A percentile compares a stretch with the other conserved stretches of the same genome.
phyloP scores from a whole-genome alignment of 2,113 vertebrate genomes.

The Halichoeres trimaculatus region DNA sequence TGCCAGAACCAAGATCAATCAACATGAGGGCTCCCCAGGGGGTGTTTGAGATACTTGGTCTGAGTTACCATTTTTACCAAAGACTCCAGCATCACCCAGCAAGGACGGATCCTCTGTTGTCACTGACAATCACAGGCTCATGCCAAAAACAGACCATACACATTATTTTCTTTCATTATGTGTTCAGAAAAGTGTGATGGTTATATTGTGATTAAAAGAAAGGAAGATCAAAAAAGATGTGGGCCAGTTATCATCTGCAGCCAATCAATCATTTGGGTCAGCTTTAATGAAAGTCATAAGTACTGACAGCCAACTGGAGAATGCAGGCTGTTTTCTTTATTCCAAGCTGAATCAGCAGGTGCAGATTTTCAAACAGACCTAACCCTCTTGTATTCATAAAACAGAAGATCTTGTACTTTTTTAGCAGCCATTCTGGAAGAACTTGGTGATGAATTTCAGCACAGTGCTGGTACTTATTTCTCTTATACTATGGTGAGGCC shows the following conservation, averaged over 20 bases:
- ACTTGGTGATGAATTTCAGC: not conserved
- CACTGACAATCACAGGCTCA: not conserved
- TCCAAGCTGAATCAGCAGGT: no score
- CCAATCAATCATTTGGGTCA: slow-evolving; percentile 21
- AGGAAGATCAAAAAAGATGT: not conserved
- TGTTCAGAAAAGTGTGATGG: not conserved
- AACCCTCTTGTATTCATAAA: not conserved
- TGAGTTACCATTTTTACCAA: not conserved
- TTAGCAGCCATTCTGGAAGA: not conserved
- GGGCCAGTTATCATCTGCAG: slow-evolving; percentile 3
- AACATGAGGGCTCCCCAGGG: not conserved
- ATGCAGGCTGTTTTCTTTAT: no score
- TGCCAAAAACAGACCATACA: not conserved
- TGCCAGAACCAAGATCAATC: not conserved
- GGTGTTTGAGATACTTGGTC: slow-evolving; percentile 8
- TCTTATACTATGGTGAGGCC: no score
- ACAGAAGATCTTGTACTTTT: not conserved
- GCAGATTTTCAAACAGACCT: not conserved
- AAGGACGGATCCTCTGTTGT: not conserved
- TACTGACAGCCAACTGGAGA: not conserved
- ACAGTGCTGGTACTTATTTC: no score
- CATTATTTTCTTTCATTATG: not conserved
- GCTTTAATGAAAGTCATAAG: not conserved
- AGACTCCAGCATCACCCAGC: not conserved
- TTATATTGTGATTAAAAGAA: not conserved